Base-by-base conservation (phyloP, 1,140 invertebrate species). In the Drosophila mauritiana region DNA sequence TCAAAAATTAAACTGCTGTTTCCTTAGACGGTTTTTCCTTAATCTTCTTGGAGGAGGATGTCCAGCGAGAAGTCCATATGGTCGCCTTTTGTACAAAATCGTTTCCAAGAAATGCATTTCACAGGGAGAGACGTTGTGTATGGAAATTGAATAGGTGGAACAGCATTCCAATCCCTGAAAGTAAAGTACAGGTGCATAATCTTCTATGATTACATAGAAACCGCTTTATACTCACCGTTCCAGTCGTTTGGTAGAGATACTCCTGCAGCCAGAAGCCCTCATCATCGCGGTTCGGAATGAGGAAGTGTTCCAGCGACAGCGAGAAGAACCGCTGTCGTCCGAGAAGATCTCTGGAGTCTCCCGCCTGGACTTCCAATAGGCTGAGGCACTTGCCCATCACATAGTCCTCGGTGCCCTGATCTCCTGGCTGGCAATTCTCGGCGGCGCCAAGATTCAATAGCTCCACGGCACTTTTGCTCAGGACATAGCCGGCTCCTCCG, bases 331-430 rank as follows among this genome's bases (percentile, higher is more conserved):
- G 43, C 40, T 77, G 67, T 20, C 98, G 94, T 1, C 97, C 97
- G 10, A 97, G 94, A 0, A 96, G 95, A 93, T 99, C 98, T n/a
- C 97, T 93, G 0, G 97, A 96, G 84, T 99, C 98, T 74, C 96
- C 96, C 4, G 97, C 96, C 48, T 93, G 94, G 0, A 99, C 98
- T 0, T 96, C 96, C 8, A 98, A 94, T 40, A 94, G 95, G 73
- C 96, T 95, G 68, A 99, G 92, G 91, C 98, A 99, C 82, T 95
- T 96, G 70, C 98, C 98, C 94, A 99, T 97, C 93, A 98, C 97
- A 0, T 96, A 97, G 91, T 99, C 98, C 91, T 99, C 98, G 0
- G 96, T 95, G 7, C 68, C 97, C 96, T n/a, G 93, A 94, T 69
- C 95, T 93, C 78, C 94, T 36, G 94, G 17, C 80, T n/a, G 93